These are phyloP conservation scores for Ichneumoninae sp. DNA, from an alignment of 2,888 invertebrate genomes.

Conservation along the genomic window DNA sequence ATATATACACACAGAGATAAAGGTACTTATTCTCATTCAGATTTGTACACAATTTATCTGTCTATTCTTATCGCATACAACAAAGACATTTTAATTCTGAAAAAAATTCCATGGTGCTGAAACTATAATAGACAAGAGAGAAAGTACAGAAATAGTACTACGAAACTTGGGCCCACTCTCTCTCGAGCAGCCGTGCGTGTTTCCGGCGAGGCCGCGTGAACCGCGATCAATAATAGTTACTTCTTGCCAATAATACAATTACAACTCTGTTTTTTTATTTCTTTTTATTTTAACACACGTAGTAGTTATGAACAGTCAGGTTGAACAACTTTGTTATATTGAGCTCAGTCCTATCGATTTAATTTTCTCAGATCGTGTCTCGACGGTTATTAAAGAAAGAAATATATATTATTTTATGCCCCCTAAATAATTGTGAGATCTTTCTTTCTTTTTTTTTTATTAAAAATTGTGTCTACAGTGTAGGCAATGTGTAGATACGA, in stretches of 20 bases:
- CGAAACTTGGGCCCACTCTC: slow-evolving; percentile 49
- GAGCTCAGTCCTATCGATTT: slow-evolving; percentile 36
- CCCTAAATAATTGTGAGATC: slow-evolving; percentile 3
- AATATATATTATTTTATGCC: slow-evolving; percentile 22
- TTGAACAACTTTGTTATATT: slow-evolving; percentile 49
- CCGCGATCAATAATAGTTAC: slow-evolving; percentile 58
- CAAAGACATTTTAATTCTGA: slow-evolving; percentile 42
- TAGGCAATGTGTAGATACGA: slow-evolving; percentile 78
- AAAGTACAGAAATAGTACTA: slow-evolving; percentile 23
- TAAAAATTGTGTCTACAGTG: slow-evolving; percentile 66
- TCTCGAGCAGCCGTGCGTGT: slow-evolving; percentile 28
- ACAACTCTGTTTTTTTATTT: background rate
- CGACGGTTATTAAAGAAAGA: slow-evolving; percentile 33
- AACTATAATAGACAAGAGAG: slow-evolving; percentile 45
- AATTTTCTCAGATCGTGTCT: slow-evolving; percentile 20
- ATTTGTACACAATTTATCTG: background rate
- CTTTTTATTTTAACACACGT: slow-evolving; percentile 1
- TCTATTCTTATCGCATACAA: background rate
- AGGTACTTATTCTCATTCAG: slow-evolving; percentile 19
- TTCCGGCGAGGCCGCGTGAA: slow-evolving; percentile 34
- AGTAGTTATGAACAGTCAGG: slow-evolving; percentile 37
- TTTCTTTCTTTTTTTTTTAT: slow-evolving; percentile 56
- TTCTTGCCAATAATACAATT: slow-evolving; percentile 66
- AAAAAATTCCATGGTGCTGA: slow-evolving; percentile 60
- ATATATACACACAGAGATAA: slow-evolving; percentile 5